Percentiles rank a stretch among this genome's conserved stretches.
Conservation (phyloP, 37 sponge, comb jelly and placozoan species). For the Geodia barretti region DNA sequence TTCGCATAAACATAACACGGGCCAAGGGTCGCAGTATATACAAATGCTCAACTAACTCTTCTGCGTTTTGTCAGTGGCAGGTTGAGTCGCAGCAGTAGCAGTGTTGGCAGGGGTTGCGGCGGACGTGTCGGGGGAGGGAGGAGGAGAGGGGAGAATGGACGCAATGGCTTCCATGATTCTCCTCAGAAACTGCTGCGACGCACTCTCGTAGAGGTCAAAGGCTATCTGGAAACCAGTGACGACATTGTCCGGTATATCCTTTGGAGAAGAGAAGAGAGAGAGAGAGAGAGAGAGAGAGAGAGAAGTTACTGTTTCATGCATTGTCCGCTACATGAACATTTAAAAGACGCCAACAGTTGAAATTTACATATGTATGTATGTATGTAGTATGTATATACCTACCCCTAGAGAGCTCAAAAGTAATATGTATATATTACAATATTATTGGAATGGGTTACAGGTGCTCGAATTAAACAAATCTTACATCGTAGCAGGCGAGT, state of each 20-base stretch:
- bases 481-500: slow-evolving; percentile 39
- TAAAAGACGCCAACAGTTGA: not conserved
- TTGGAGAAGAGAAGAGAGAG: not conserved
- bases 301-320: not conserved
- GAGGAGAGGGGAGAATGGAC: slow-evolving; percentile 47
- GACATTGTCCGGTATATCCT: slow-evolving; percentile 83
- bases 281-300: not conserved
- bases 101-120: not conserved
- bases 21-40: no score
- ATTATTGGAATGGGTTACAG: no score
- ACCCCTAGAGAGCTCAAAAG: no score
- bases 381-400: no score
- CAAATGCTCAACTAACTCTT: not conserved
- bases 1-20: no score
- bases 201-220: slow-evolving; percentile 96
- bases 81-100: no score
- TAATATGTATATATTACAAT: no score
- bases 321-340: no score
- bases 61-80: not conserved
- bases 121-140: slow-evolving; percentile 11
- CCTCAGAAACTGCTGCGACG: slow-evolving; percentile 87
- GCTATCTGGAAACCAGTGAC: slow-evolving; percentile 95
- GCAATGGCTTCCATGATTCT: slow-evolving; percentile 59
- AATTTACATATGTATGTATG: no score
- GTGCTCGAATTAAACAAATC: no score